Base-by-base conservation (phyloP, 2,797 vertebrate genomes). In the Brotogeris chrysoptera region DNA sequence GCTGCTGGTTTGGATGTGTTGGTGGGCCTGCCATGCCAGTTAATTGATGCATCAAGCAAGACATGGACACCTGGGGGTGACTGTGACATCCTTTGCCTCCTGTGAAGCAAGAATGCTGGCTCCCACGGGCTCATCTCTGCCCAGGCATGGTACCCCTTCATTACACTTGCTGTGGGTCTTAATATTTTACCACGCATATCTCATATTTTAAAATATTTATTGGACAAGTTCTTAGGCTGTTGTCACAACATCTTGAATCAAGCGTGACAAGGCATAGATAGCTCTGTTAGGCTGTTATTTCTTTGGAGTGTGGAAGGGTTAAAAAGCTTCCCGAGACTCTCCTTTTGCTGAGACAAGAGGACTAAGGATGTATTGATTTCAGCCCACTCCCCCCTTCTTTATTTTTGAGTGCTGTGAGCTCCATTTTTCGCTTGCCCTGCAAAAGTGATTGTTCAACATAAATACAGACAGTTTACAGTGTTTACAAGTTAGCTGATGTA, bases 401-500 rank as follows among this genome's bases (percentile, higher is more conserved):
- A 76, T 44, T 90, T 86, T 91, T 55, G 25, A 90, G 81, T 10
- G 9, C 80, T 69, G 25, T 38, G 68, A 65, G 71, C 80, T 91
- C 89, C 65, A 88, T 61, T 92, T 96, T 95, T 93, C 0, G 25
- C 94, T 95, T 96, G 92, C 89, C 89, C 86, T 90, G 94, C 93
- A 90, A 86, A 95, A 94, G 90, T 87, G 94, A 95, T 97, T 94
- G 97, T 97, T 97, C 57, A 24, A 92, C 91, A 95, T 95, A 95
- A 95, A 92, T 92, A 93, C 90, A 85, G 92, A 73, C 71, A 80
- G 80, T 97, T 95, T 95, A 85, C 92, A 86, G 92, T 85, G 90
- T 97, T 97, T 96, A 95, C 91, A 95, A 64, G 94, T 76, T 94
- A 95, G 96, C 94, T 90, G 92, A 94, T 94, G 63, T 76, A 95